Percentiles rank a stretch among this genome's conserved stretches.
Evolutionary conservation across 2,888 invertebrate species (phyloP).

Genomic region (Zygaena filipendulae): DNA sequence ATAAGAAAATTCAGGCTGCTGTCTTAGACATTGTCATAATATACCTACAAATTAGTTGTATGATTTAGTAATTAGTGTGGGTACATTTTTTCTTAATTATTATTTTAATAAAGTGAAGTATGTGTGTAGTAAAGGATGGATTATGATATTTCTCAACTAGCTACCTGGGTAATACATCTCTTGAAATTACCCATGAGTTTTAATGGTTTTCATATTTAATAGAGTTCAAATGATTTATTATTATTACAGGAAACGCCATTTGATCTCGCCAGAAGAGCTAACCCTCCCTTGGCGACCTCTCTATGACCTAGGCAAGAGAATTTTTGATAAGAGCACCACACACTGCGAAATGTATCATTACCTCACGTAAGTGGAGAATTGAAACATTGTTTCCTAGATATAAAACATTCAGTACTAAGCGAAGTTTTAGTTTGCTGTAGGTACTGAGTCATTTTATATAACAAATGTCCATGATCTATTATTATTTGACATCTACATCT

Average conservation of each 20-base stretch:
- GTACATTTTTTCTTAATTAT: too few species aligned
- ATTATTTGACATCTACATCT: neutral
- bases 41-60: too few species aligned
- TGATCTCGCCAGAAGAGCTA: conserved; percentile 82
- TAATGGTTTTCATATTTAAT: too few species aligned
- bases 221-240: neutral
- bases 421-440: neutral
- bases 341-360: conserved; percentile 71
- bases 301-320: conserved; percentile 72
- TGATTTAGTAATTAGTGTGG: too few species aligned
- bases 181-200: too few species aligned
- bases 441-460: neutral
- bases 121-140: too few species aligned
- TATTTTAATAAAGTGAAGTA: too few species aligned
- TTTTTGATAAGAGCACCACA: conserved; percentile 66
- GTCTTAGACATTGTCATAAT: too few species aligned
- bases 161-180: too few species aligned
- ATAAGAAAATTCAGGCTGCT: too few species aligned
- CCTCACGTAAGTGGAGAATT: conserved; percentile 56
- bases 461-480: neutral
- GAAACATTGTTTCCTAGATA: neutral
- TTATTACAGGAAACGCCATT: conserved; percentile 75
- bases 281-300: conserved; percentile 88
- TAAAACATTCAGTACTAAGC: conserved; percentile 2
- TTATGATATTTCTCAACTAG: too few species aligned